Base-by-base conservation (phyloP, 2,888 invertebrate species). In the Agonopterix heracliana region DNA sequence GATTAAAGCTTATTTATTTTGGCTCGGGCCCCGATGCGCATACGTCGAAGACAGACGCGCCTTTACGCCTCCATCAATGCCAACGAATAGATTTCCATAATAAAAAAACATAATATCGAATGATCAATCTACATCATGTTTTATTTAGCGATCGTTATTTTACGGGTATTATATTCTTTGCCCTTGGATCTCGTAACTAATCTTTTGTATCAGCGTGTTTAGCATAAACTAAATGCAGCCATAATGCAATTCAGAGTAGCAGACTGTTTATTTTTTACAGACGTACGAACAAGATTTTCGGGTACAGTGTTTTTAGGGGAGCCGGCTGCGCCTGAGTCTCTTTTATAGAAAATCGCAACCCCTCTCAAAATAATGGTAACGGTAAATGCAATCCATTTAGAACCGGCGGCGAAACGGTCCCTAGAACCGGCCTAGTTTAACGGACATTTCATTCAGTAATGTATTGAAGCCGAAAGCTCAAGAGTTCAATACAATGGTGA, bases 1-100 rank as follows among this genome's bases (percentile, higher is more conserved):
- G 26, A 71, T 61, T 63, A 66, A 64, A 66, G 80, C 71, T 81
- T 87, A 82, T 86, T 87, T 86, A 80, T 80, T 73, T 86, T 86
- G 85, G 84, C 84, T 64, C 71, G 61, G 54, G 69, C 64, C 59
- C 58, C 64, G 74, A 47, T 86, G 81, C 78, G 79, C 78, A 63
- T 59, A 66, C 76, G 73, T 64, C 75, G 86, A 81, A 79, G 85
- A 84, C 80, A 78, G 83, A 86, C 67, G 71, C 63, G 72, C 71
- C 63, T 75, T 78, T 74, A 81, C 74, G 71, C 71, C 59, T 74
- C 73, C 65, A 79, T 79, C 74, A 74, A 73, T 67, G 63, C 59
- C 63, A 61, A 59, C 56, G 59, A 74, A 79, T 78, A 65, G 66
- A 68, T 73, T 74, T 71, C 61, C 67, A 71, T 74, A 68, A 71